phyloP scores from a whole-genome alignment of 1,140 invertebrate genomes.

The Drosophila orosa region DNA sequence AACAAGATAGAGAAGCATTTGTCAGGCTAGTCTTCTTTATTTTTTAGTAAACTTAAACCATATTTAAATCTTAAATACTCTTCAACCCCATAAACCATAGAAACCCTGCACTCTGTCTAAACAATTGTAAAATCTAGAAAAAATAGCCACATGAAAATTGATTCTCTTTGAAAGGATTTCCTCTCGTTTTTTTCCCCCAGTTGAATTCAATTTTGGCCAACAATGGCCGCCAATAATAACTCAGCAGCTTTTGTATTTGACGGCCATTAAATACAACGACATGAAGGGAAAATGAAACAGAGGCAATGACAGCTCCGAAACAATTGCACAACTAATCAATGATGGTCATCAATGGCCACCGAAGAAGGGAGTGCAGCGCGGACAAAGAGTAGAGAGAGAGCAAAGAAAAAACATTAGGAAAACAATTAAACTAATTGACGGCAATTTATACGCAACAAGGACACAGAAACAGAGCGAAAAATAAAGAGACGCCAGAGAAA shows the following conservation, averaged over 20 bases:
- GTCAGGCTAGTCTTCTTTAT: not conserved
- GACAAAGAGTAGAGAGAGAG: not conserved
- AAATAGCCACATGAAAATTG: conserved; percentile 5
- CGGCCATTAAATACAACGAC: conserved; percentile 40
- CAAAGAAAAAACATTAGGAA: conserved; percentile 50
- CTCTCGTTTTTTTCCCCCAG: not conserved
- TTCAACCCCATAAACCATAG: not conserved
- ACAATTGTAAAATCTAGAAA: not conserved
- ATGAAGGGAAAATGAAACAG: conserved; percentile 19
- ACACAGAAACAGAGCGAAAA: conserved; percentile 32
- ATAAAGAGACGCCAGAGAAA: conserved; percentile 10
- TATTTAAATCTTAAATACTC: not conserved
- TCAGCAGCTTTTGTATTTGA: conserved; percentile 38
- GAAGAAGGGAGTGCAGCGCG: conserved; percentile 11
- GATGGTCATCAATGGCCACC: conserved; percentile 53
- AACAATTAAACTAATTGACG: conserved; percentile 80
- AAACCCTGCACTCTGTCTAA: not conserved
- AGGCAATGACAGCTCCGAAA: conserved; percentile 41
- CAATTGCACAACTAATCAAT: conserved; percentile 75
- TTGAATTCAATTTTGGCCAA: conserved; percentile 19
- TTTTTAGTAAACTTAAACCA: not conserved
- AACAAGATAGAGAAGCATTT: conserved; percentile 1
- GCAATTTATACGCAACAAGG: conserved; percentile 77
- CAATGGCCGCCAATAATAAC: conserved; percentile 38
- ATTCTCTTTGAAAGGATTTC: conserved; percentile 1